phyloP scores from a whole-genome alignment of 2,888 invertebrate species.

The Thecophora atra region DNA sequence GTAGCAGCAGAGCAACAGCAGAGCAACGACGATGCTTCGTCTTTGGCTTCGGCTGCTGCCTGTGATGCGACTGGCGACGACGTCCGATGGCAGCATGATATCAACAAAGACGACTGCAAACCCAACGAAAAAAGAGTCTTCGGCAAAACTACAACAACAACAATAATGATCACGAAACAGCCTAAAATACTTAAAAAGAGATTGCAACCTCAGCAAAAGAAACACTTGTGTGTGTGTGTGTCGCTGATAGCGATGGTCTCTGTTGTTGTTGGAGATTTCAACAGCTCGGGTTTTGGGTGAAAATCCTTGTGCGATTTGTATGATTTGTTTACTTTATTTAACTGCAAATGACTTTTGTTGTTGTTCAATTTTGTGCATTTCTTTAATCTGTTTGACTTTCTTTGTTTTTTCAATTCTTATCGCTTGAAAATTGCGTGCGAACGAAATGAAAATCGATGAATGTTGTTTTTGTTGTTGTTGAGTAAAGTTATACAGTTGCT shows the following conservation, averaged over 20 bases:
- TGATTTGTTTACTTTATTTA: constrained; percentile 9
- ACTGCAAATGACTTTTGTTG: constrained; percentile 11
- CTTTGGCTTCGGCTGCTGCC: too few species aligned
- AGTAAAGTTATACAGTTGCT: too few species aligned
- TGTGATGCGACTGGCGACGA: too few species aligned
- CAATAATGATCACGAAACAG: neutral
- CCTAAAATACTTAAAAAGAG: neutral
- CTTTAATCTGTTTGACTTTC: constrained; percentile 19
- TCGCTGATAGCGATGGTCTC: neutral
- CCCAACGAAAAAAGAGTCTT: too few species aligned
- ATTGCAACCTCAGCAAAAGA: neutral
- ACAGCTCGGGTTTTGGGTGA: neutral
- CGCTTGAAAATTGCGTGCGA: constrained; percentile 27
- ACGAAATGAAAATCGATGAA: neutral
- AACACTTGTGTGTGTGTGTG: neutral
- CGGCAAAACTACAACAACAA: too few species aligned
- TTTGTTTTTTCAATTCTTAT: constrained; percentile 5
- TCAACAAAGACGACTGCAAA: too few species aligned
- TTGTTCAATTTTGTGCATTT: constrained; percentile 7
- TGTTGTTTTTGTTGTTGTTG: constrained; percentile 11
- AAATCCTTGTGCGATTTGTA: too few species aligned
- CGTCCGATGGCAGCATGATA: too few species aligned
- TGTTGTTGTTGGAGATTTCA: neutral
- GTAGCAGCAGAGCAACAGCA: too few species aligned
- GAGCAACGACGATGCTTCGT: too few species aligned